Conservation (phyloP, 2,113 vertebrate species). For the Cyprinodon variegatus region DNA sequence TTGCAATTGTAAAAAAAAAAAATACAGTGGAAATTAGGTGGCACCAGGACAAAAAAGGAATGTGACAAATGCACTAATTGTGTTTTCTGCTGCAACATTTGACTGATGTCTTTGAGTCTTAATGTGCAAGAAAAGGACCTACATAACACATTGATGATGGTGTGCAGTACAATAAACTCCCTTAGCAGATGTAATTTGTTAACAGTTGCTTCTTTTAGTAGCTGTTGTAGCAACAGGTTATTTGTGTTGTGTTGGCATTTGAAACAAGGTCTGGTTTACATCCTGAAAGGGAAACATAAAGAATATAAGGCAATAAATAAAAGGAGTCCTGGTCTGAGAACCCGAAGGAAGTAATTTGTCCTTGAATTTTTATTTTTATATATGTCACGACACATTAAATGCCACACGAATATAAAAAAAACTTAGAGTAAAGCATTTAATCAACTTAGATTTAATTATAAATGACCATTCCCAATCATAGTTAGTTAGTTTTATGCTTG, state of each 20-base stretch:
- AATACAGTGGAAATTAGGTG: background rate
- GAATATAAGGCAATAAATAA: conserved; percentile 4
- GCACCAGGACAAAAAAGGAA: conserved; percentile 54
- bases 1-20: background rate
- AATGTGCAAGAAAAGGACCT: conserved; percentile 41
- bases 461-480: too few species aligned
- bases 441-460: too few species aligned
- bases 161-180: background rate
- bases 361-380: too few species aligned
- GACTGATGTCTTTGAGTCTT: conserved; percentile 45
- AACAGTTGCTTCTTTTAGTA: conserved; percentile 28
- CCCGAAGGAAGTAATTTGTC: too few species aligned
- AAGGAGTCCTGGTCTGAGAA: background rate
- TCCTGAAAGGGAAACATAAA: conserved; percentile 27
- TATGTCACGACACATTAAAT: too few species aligned
- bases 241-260: conserved; percentile 11
- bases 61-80: conserved; percentile 56
- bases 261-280: conserved; percentile 43
- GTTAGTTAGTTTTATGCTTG: too few species aligned
- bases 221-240: conserved; percentile 38
- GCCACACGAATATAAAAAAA: too few species aligned
- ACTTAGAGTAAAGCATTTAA: too few species aligned
- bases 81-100: conserved; percentile 25
- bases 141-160: conserved; percentile 28
- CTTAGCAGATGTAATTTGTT: conserved; percentile 47